Conservation (phyloP, 2,888 invertebrate genomes). For the Girardia tigrina region DNA sequence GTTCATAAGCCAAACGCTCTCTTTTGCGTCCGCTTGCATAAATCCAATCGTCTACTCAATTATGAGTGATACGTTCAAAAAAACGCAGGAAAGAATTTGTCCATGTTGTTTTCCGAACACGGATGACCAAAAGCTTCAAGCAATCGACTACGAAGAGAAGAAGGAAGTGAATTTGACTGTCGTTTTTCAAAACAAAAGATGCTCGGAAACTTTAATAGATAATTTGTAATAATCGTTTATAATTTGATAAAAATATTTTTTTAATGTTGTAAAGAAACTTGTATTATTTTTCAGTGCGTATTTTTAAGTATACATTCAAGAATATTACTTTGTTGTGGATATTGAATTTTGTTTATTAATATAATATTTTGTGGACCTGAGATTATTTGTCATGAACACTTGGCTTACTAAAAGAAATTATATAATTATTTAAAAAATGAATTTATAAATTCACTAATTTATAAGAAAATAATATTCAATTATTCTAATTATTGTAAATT, state of each 20-base stretch:
- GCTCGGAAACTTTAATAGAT: slow-evolving; percentile 1
- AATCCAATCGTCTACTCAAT: slow-evolving; percentile 36
- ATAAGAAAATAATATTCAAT: too few relatives aligned
- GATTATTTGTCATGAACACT: too few relatives aligned
- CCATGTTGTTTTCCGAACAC: background rate
- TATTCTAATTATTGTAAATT: too few relatives aligned
- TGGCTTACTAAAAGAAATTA: too few relatives aligned
- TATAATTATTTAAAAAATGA: too few relatives aligned
- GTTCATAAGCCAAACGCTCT: slow-evolving; percentile 30
- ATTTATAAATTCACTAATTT: too few relatives aligned
- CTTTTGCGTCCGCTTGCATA: slow-evolving; percentile 35
- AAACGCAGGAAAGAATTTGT: slow-evolving; percentile 6
- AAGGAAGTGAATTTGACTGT: background rate
- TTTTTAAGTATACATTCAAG: too few relatives aligned
- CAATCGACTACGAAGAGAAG: background rate
- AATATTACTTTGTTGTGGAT: too few relatives aligned
- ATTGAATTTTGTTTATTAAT: too few relatives aligned
- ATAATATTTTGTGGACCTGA: too few relatives aligned
- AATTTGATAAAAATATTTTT: background rate
- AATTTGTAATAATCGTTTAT: background rate
- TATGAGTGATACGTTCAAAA: slow-evolving; percentile 33
- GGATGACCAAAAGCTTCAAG: background rate
- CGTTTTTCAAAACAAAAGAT: background rate
- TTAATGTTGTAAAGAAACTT: too few relatives aligned
- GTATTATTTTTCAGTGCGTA: too few relatives aligned